Conservation (phyloP, 2,888 invertebrate genomes). For the Lycia hirtaria region DNA sequence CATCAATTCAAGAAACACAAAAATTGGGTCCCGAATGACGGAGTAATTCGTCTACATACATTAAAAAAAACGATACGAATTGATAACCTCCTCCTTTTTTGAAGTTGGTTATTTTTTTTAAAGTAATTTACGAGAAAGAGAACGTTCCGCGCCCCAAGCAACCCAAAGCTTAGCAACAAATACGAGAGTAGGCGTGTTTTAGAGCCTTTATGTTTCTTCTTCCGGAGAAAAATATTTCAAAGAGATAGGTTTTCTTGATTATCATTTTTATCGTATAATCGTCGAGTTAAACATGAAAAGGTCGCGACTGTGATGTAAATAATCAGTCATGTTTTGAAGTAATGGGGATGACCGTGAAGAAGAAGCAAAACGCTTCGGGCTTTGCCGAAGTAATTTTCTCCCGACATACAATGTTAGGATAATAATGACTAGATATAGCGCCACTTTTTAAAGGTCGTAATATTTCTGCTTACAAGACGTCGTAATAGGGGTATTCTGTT, state of each 20-base stretch:
- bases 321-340: constrained; percentile 36
- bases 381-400: constrained; percentile 26
- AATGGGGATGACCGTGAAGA: constrained; percentile 36
- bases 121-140: too few species aligned
- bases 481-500: too few species aligned
- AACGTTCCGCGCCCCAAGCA: too few species aligned
- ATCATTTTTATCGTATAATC: constrained; percentile 3
- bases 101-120: too few species aligned
- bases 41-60: too few species aligned
- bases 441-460: constrained; percentile 30
- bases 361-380: constrained; percentile 15
- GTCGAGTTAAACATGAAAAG: constrained; percentile 18
- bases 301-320: constrained; percentile 21
- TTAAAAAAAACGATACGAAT: too few species aligned
- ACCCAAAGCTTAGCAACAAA: background rate
- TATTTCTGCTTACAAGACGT: too few species aligned
- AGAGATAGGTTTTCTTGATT: constrained; percentile 6
- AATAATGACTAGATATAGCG: constrained; percentile 27
- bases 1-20: too few species aligned
- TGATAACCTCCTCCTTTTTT: too few species aligned
- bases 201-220: constrained; percentile 19
- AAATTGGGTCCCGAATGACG: too few species aligned
- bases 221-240: constrained; percentile 21
- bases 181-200: background rate
- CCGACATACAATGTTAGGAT: constrained; percentile 24